phyloP scores from a whole-genome alignment of 2,888 invertebrate genomes.

The Xestia xanthographa region DNA sequence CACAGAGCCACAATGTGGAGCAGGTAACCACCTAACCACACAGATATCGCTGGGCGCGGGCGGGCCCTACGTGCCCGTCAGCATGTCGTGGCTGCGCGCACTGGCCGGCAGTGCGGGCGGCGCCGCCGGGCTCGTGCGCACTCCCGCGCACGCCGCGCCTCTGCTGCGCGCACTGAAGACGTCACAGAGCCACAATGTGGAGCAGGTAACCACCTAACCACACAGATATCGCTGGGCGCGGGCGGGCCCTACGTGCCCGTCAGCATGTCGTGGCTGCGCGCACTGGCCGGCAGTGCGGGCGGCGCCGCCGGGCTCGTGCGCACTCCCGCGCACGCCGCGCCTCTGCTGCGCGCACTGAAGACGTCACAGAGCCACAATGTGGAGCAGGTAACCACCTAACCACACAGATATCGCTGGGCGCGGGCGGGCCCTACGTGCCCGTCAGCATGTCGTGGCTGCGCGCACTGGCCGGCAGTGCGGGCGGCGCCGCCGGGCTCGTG shows the following conservation, averaged over 20 bases:
- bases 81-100: conserved; percentile 69
- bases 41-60: too few species aligned
- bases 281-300: conserved; percentile 60
- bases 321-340: conserved; percentile 76
- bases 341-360: conserved; percentile 77
- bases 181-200: not conserved
- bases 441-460: conserved; percentile 69
- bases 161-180: conserved; percentile 75
- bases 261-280: conserved; percentile 68
- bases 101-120: conserved; percentile 61
- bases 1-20: not conserved
- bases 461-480: conserved; percentile 60
- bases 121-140: conserved; percentile 69
- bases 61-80: conserved; percentile 60
- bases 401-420: too few species aligned
- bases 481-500: conserved; percentile 68
- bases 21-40: conserved; percentile 29
- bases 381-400: conserved; percentile 25
- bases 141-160: conserved; percentile 77
- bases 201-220: conserved; percentile 28
- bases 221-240: too few species aligned
- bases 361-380: not conserved
- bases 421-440: conserved; percentile 58
- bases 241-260: conserved; percentile 60
- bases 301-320: conserved; percentile 70